Evolutionary conservation across 2,113 vertebrate genomes (phyloP).

Genomic region (Centropus bengalensis): DNA sequence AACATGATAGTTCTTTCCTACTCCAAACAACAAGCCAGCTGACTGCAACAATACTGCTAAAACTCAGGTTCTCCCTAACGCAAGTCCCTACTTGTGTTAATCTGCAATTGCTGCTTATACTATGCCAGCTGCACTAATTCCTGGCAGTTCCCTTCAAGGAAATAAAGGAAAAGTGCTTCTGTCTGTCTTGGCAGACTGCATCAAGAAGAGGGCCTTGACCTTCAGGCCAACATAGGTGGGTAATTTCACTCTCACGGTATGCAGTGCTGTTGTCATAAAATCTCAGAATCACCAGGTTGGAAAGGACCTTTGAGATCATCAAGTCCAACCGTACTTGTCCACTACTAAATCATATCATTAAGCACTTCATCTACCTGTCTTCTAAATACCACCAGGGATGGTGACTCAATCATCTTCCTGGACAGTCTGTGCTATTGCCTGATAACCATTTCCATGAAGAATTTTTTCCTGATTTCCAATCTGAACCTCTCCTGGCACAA

Average conservation of each 20-base stretch:
- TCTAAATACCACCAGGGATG: too few species aligned
- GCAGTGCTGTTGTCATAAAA: background rate
- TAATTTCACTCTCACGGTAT: background rate
- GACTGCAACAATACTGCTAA: background rate
- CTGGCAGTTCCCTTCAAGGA: background rate
- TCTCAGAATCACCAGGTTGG: too few species aligned
- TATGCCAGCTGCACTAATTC: fast-evolving
- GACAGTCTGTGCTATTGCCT: too few species aligned
- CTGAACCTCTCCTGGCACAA: too few species aligned
- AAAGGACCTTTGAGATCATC: too few species aligned
- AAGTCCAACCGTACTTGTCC: too few species aligned
- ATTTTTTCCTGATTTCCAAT: too few species aligned
- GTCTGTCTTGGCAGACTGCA: background rate
- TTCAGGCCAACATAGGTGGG: background rate
- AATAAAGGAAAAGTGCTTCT: background rate
- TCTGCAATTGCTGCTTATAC: background rate
- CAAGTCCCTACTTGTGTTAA: background rate
- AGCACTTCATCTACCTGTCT: too few species aligned
- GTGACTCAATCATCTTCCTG: too few species aligned
- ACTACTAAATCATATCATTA: too few species aligned
- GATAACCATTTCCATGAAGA: too few species aligned
- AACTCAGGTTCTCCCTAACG: background rate
- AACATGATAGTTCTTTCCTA: background rate
- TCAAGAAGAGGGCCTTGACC: background rate
- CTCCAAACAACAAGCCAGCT: background rate